phyloP scores from a whole-genome alignment of 30 jellyfish, hydroid and myxozoan genomes.

The Hydractinia echinata region DNA sequence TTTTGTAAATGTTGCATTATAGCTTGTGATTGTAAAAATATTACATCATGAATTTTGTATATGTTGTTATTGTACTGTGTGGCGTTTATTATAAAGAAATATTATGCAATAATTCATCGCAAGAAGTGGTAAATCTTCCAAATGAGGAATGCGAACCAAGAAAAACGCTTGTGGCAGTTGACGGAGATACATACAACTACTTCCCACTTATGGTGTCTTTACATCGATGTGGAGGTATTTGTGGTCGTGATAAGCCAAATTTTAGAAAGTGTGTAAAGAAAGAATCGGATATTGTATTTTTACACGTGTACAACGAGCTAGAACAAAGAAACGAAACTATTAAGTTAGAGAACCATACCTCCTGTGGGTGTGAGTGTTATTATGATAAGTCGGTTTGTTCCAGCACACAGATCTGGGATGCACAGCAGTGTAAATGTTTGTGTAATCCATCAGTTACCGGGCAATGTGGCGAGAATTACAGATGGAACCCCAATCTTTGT shows the following conservation, averaged over 20 bases:
- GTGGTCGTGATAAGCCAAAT: constrained; percentile 23
- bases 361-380: constrained; percentile 36
- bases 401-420: constrained; percentile 33
- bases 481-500: constrained; percentile 41
- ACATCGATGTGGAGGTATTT: constrained; percentile 41
- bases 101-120: neutral
- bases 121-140: constrained; percentile 24
- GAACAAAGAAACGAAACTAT: constrained; percentile 20
- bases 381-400: constrained; percentile 32
- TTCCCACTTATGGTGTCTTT: constrained; percentile 29
- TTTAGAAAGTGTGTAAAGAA: neutral
- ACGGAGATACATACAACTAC: neutral
- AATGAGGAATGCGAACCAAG: constrained; percentile 39
- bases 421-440: constrained; percentile 12
- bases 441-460: constrained; percentile 16
- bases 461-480: constrained; percentile 10
- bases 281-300: neutral
- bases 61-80: too few relatives aligned
- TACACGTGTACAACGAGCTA: constrained; percentile 25
- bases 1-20: too few relatives aligned
- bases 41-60: too few relatives aligned
- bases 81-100: too few relatives aligned
- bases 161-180: constrained; percentile 24
- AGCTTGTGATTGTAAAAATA: too few relatives aligned
- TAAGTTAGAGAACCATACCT: constrained; percentile 25